Evolutionary conservation across 2,888 invertebrate species (phyloP).

Genomic region (Physocephala rufipes): DNA sequence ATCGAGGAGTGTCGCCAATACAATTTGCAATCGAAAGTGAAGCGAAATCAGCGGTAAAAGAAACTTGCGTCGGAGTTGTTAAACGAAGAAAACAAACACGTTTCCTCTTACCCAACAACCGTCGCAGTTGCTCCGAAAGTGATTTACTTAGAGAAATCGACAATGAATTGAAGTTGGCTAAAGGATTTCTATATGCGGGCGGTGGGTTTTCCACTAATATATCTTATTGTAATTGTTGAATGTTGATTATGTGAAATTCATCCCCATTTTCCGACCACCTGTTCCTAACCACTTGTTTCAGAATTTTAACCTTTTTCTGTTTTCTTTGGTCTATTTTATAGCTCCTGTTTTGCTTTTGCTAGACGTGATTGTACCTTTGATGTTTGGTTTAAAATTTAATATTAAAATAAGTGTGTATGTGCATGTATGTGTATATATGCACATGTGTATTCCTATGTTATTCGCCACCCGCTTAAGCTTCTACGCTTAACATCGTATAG

Average conservation of each 20-base stretch:
- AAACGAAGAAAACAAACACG: slow-evolving; percentile 59
- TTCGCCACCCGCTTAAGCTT: no score
- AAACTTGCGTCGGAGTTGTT: neutral
- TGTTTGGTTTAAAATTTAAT: no score
- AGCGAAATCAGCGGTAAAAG: neutral
- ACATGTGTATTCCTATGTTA: no score
- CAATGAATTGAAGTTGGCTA: slow-evolving; percentile 68
- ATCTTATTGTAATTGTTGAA: no score
- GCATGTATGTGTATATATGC: no score
- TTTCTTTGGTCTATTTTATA: neutral
- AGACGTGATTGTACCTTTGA: no score
- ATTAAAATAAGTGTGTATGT: no score
- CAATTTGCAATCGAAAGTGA: neutral
- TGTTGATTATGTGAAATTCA: no score
- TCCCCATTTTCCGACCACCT: no score
- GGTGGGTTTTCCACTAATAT: slow-evolving; percentile 50
- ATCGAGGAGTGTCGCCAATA: neutral
- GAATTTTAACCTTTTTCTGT: no score
- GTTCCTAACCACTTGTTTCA: no score
- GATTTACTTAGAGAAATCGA: slow-evolving; percentile 74
- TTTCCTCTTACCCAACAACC: slow-evolving; percentile 59
- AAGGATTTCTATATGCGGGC: slow-evolving; percentile 71
- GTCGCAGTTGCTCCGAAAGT: slow-evolving; percentile 66
- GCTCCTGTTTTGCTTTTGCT: neutral
- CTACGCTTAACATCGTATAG: neutral